Conservation (phyloP, 2,888 invertebrate species). For the Hypselothyrea guttata region DNA sequence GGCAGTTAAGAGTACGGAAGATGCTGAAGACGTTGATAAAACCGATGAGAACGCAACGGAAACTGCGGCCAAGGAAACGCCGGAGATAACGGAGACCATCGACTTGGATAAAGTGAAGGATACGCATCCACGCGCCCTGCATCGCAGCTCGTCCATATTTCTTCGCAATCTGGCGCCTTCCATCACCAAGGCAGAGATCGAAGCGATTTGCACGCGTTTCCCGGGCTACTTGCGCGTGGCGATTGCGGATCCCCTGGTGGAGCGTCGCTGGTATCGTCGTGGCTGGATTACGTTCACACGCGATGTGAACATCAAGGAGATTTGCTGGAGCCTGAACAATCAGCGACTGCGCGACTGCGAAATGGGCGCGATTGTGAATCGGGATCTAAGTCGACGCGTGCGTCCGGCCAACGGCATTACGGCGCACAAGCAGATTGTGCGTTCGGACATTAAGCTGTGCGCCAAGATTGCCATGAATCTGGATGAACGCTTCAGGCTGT, state of each 20-base stretch:
- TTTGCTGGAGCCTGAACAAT: slow-evolving; percentile 99
- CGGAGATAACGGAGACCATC: slow-evolving; percentile 79
- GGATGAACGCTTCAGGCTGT: slow-evolving; percentile 91
- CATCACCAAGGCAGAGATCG: slow-evolving; percentile 98
- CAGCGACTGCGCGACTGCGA: slow-evolving; percentile 85
- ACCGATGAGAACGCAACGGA: slow-evolving; percentile 13
- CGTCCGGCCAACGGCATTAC: slow-evolving; percentile 95
- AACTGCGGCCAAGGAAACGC: slow-evolving; percentile 60
- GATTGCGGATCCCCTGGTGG: slow-evolving; percentile 97
- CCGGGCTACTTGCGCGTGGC: slow-evolving; percentile 97
- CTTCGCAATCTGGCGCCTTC: slow-evolving; percentile 97
- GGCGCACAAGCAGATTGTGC: slow-evolving; percentile 92
- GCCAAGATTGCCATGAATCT: slow-evolving; percentile 95
- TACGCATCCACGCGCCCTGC: slow-evolving; percentile 87
- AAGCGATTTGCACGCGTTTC: slow-evolving; percentile 95
- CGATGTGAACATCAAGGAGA: slow-evolving; percentile 99
- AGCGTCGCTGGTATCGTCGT: slow-evolving; percentile 96
- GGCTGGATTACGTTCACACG: slow-evolving; percentile 99
- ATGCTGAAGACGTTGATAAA: slow-evolving; percentile 50
- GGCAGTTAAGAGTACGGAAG: slow-evolving; percentile 33
- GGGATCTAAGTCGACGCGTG: slow-evolving; percentile 96
- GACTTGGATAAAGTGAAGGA: slow-evolving; percentile 83
- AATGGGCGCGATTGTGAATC: slow-evolving; percentile 93
- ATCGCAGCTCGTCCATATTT: slow-evolving; percentile 98
- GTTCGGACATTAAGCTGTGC: slow-evolving; percentile 95